Evolutionary conservation across 2,113 vertebrate species (phyloP).

Genomic region (Pelusios castaneus): DNA sequence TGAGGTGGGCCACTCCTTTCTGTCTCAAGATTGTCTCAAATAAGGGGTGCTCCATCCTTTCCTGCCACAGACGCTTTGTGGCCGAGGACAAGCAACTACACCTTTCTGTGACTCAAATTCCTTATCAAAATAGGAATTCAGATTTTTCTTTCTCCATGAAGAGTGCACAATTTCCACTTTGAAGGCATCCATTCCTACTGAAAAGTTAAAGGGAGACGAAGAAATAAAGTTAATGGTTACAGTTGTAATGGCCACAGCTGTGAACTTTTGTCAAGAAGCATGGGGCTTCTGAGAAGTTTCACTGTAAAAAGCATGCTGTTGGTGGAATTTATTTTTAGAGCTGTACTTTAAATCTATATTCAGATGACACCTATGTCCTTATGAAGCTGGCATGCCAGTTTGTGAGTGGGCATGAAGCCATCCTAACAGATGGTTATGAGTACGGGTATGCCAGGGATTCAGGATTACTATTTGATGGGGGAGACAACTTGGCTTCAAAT

Average conservation of each 20-base stretch:
- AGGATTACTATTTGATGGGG: conserved; percentile 52
- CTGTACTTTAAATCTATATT: conserved; percentile 47
- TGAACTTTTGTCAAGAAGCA: conserved; percentile 2
- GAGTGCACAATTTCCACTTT: accelerated
- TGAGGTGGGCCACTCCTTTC: neutral
- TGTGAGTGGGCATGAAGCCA: conserved; percentile 57
- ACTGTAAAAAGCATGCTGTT: neutral
- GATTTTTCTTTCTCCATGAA: neutral
- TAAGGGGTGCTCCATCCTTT: neutral
- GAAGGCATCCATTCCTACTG: accelerated
- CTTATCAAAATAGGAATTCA: neutral
- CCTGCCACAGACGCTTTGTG: neutral
- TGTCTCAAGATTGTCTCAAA: accelerated
- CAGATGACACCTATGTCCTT: conserved; percentile 64
- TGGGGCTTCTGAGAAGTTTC: conserved; percentile 8
- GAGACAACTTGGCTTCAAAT: conserved; percentile 58
- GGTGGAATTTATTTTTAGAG: conserved; percentile 39
- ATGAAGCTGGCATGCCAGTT: conserved; percentile 23
- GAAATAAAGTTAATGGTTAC: neutral
- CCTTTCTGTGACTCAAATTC: neutral
- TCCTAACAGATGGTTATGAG: conserved; percentile 63
- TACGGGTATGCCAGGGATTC: conserved; percentile 46
- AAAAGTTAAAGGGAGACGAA: neutral
- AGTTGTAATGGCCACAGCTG: neutral
- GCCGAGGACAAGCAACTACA: accelerated